These are phyloP conservation scores for Tolypeutes matacus DNA, from an alignment of 2,797 vertebrate species.

Conservation along the genomic window DNA sequence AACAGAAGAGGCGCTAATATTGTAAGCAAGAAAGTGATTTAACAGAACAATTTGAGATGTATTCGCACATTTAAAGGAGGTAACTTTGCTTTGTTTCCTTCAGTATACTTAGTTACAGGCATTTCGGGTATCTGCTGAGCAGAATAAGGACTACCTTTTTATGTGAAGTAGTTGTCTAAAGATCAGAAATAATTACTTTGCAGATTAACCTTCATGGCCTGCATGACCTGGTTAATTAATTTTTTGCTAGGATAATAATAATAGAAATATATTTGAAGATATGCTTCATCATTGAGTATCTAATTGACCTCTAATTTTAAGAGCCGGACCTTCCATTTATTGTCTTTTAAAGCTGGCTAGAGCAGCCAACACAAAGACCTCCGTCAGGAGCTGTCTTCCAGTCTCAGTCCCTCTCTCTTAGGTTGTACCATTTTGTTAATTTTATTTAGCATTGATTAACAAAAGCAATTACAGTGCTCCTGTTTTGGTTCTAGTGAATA, in stretches of 20 bases:
- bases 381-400: conserved; percentile 65
- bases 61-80: conserved; percentile 83
- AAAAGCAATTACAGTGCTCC: conserved; percentile 89
- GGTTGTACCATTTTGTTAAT: conserved; percentile 87
- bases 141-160: conserved; percentile 89
- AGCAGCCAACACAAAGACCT: conserved; percentile 62
- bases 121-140: conserved; percentile 88
- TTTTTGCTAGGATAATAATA: conserved; percentile 92
- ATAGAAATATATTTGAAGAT: conserved; percentile 91
- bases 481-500: conserved; percentile 88
- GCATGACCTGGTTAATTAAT: conserved; percentile 91
- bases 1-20: conserved; percentile 64
- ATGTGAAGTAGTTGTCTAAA: conserved; percentile 89
- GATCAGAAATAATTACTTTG: conserved; percentile 91
- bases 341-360: conserved; percentile 85
- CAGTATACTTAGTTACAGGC: conserved; percentile 88
- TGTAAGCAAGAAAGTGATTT: conserved; percentile 76
- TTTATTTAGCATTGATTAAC: conserved; percentile 87
- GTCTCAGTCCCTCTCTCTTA: conserved; percentile 79
- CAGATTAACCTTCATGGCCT: conserved; percentile 90
- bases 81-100: conserved; percentile 82
- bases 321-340: conserved; percentile 88
- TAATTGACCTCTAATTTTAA: conserved; percentile 91
- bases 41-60: conserved; percentile 80
- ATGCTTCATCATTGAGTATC: conserved; percentile 89